Percentiles rank a stretch among this genome's conserved stretches.
Conservation (phyloP, 2,888 invertebrate genomes). For the Kryphioiulus occultus region DNA sequence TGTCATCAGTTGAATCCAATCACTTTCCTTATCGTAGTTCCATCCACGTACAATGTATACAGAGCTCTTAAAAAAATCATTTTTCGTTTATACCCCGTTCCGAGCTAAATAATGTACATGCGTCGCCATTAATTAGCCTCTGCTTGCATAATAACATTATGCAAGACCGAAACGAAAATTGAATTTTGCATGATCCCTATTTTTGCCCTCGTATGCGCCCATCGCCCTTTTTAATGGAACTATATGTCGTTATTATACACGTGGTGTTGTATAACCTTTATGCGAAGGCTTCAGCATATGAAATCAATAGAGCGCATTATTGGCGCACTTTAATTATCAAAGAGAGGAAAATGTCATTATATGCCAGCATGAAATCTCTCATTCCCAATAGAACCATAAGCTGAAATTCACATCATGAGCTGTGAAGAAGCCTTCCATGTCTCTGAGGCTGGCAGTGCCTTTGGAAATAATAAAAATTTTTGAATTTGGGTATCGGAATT, state of each 20-base stretch:
- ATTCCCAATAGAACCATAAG: background rate
- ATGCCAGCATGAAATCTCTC: background rate
- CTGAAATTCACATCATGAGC: background rate
- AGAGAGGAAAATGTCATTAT: conserved; percentile 38
- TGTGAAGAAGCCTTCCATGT: background rate
- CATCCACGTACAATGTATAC: background rate
- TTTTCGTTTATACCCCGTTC: background rate
- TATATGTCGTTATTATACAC: background rate
- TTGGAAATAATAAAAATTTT: background rate
- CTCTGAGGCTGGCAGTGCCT: background rate
- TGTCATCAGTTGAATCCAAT: background rate
- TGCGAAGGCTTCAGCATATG: background rate
- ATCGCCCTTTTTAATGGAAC: conserved; percentile 21
- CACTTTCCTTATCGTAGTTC: background rate
- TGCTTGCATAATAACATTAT: background rate
- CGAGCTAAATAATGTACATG: background rate
- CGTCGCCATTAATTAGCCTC: conserved; percentile 26
- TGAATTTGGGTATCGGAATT: background rate
- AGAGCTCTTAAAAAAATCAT: background rate
- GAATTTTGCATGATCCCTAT: background rate
- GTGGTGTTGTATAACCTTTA: background rate
- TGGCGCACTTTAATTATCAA: conserved; percentile 36
- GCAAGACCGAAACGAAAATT: conserved; percentile 13
- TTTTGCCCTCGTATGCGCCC: background rate
- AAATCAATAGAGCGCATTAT: conserved; percentile 40